These are phyloP conservation scores for Arnoldichthys spilopterus DNA, from an alignment of 2,797 vertebrate species.

Conservation along the genomic window DNA sequence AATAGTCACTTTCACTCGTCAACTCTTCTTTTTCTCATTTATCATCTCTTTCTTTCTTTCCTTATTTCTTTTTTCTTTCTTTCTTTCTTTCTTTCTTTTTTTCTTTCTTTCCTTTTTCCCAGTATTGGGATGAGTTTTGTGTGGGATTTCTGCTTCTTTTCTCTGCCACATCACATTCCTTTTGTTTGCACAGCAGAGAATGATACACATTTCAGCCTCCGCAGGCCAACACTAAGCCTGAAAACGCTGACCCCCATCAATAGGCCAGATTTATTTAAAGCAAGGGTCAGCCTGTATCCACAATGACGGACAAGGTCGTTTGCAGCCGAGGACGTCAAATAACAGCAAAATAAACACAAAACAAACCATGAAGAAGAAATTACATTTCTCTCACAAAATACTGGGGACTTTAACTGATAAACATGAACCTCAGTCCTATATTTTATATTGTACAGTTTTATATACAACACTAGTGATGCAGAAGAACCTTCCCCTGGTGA, in stretches of 20 bases:
- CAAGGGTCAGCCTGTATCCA: not conserved
- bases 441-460: not conserved
- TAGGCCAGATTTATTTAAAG: not conserved
- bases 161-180: not conserved
- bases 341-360: not conserved
- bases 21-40: slow-evolving; percentile 15
- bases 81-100: not conserved
- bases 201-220: not conserved
- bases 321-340: not conserved
- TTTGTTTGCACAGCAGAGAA: not conserved
- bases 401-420: not conserved
- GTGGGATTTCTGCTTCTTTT: not conserved
- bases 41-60: not conserved
- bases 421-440: not conserved
- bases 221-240: not conserved
- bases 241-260: not conserved
- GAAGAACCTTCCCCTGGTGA: not conserved
- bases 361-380: not conserved
- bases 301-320: not conserved
- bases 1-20: too few species aligned
- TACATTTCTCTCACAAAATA: not conserved
- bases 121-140: slow-evolving; percentile 20
- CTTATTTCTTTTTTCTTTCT: not conserved
- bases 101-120: slow-evolving; percentile 19
- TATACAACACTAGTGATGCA: too few species aligned